Evolutionary conservation across 2,888 invertebrate genomes (phyloP).

Genomic region (Acholoe squamosa): DNA sequence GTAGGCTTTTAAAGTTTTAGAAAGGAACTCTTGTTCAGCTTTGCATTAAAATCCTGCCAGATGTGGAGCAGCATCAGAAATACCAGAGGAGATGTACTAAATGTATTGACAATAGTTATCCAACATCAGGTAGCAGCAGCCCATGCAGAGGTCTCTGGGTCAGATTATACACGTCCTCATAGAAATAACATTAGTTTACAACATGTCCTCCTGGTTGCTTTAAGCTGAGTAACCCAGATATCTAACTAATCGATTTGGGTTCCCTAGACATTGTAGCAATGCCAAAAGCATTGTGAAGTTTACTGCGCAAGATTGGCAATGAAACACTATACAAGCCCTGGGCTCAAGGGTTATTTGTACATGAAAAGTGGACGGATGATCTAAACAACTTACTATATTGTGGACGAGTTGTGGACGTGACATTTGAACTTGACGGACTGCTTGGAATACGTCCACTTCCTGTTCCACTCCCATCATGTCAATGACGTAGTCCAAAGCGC

Average conservation of each 20-base stretch:
- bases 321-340: neutral
- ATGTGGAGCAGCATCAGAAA: too few species aligned
- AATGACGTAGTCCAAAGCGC: conserved; percentile 51
- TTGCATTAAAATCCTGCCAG: neutral
- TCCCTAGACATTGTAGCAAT: neutral
- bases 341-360: too few species aligned
- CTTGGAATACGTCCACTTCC: conserved; percentile 63
- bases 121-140: neutral
- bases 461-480: conserved; percentile 58
- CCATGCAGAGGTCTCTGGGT: neutral
- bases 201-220: neutral
- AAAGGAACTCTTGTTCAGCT: neutral
- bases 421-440: conserved; percentile 37
- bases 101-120: neutral
- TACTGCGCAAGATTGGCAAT: neutral
- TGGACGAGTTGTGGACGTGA: conserved; percentile 30
- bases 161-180: neutral
- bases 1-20: neutral
- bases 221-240: neutral
- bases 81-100: neutral
- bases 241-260: neutral
- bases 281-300: neutral
- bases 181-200: neutral
- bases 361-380: too few species aligned
- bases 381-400: conserved; percentile 53